Percentiles rank a stretch among this genome's conserved stretches.
Conservation (phyloP, 2,797 vertebrate genomes). For the Pangasius larnaudii region DNA sequence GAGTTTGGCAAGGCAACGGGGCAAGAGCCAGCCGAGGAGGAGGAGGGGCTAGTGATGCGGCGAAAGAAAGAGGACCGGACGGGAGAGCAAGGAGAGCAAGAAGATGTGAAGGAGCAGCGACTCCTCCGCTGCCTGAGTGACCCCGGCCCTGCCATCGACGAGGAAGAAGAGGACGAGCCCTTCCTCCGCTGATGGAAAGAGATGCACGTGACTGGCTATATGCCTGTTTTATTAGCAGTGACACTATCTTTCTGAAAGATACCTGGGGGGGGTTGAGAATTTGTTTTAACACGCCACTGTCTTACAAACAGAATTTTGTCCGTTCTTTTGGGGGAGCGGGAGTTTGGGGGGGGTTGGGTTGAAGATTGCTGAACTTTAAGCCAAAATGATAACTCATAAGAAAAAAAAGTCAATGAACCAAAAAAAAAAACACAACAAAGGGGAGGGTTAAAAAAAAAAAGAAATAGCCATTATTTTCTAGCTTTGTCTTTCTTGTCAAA, state of each 20-base stretch:
- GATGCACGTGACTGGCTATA: neutral
- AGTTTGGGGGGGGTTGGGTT: neutral
- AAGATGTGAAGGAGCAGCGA: slow-evolving; percentile 80
- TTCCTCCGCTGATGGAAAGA: slow-evolving; percentile 74
- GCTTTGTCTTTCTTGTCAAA: slow-evolving; percentile 59
- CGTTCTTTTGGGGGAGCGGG: neutral
- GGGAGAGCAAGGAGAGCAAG: slow-evolving; percentile 54
- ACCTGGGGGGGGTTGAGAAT: neutral
- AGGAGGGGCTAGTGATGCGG: slow-evolving; percentile 83
- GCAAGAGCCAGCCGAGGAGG: slow-evolving; percentile 65
- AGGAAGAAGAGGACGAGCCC: slow-evolving; percentile 90
- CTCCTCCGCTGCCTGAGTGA: slow-evolving; percentile 93
- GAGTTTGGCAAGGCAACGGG: slow-evolving; percentile 75
- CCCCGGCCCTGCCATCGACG: slow-evolving; percentile 87
- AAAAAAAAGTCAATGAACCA: slow-evolving; percentile 55
- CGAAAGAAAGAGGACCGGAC: slow-evolving; percentile 68
- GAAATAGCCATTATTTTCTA: slow-evolving; percentile 68
- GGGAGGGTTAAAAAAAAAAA: slow-evolving; percentile 8
- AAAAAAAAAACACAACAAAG: slow-evolving; percentile 33
- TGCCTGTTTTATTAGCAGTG: neutral
- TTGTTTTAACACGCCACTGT: neutral
- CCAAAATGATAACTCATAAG: slow-evolving; percentile 60
- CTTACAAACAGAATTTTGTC: neutral
- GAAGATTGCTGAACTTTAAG: slow-evolving; percentile 40
- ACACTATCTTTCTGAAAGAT: neutral